Percentiles rank a stretch among this genome's conserved stretches.
Evolutionary conservation across 2,797 vertebrate species (phyloP).

Genomic region (Oryzias dopingdopingensis): DNA sequence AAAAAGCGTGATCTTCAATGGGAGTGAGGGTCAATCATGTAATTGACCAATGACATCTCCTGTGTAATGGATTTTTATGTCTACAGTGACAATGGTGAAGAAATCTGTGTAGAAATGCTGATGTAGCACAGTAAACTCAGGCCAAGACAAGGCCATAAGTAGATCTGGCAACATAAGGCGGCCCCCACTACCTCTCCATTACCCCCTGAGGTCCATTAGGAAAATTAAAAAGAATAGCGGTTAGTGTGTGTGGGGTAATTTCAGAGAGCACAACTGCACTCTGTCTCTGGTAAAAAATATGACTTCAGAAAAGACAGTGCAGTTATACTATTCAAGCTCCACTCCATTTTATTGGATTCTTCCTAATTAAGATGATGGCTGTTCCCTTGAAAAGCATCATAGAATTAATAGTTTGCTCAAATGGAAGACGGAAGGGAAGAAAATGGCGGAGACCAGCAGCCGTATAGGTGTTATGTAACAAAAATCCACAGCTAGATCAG

Average conservation of each 20-base stretch:
- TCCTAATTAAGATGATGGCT: slow-evolving; percentile 52
- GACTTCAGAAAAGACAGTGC: slow-evolving; percentile 63
- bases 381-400: slow-evolving; percentile 34
- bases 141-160: slow-evolving; percentile 63
- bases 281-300: slow-evolving; percentile 48
- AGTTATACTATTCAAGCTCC: slow-evolving; percentile 58
- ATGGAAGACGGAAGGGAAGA: background rate
- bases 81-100: slow-evolving; percentile 52
- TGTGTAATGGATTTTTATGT: slow-evolving; percentile 49
- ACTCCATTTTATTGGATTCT: slow-evolving; percentile 53
- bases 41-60: slow-evolving; percentile 46
- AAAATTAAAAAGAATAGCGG: slow-evolving; percentile 74
- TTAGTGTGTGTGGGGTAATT: slow-evolving; percentile 57
- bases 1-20: slow-evolving; percentile 22
- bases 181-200: slow-evolving; percentile 39
- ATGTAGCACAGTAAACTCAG: slow-evolving; percentile 54
- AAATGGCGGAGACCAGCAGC: slow-evolving; percentile 27
- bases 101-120: slow-evolving; percentile 66
- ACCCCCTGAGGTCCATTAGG: slow-evolving; percentile 70
- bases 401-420: slow-evolving; percentile 23
- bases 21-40: slow-evolving; percentile 36
- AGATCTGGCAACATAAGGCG: slow-evolving; percentile 58
- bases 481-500: slow-evolving; percentile 13
- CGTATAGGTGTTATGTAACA: slow-evolving; percentile 30
- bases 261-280: slow-evolving; percentile 57